Base-by-base conservation (phyloP, 2,113 vertebrate species). In the Callipepla squamata region DNA sequence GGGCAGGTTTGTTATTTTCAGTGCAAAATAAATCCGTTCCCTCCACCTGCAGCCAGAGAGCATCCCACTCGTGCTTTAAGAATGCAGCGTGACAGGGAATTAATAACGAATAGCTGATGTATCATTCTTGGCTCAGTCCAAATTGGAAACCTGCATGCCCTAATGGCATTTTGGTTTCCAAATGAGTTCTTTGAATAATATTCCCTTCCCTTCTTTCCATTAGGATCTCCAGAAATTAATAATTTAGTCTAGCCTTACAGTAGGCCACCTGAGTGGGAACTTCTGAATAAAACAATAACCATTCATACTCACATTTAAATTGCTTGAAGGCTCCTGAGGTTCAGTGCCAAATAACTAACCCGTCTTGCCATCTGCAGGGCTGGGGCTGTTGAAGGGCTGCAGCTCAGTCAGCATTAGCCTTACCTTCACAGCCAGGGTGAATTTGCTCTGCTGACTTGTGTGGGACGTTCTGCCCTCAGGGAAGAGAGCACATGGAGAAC, bases 211-310 rank as follows among this genome's bases (percentile, higher is more conserved):
- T 26, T 88, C 45, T 86, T 85, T 86, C 87, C 66, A 77, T 93
- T 69, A 94, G 66, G 84, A 87, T 66, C 89, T 67, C 80, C 58
- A 93, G 77, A 86, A 96, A 93, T 95, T 80, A 97, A 96, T 96
- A 93, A 94, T 96, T 96, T 90, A 94, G 58, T 23, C 62, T 30
- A 84, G 85, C 91, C 62, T 80, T 65, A 80, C 65, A 19, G 50
- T 48, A 84, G 76, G 50, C 79, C 87, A 92, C 42, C 53, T 16
- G 38, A 94, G 80, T 45, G 66, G 90, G 88, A 88, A 92, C 91
- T 94, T 88, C n/a, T 94, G 95, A 97, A 97, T 94, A 94, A 93
- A 95, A 96, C 85, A 95, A 92, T 85, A 94, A 91, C 82, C 51
- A 72, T 85, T 92, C 83, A 80, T 74, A 88, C 38, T 65, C 83